Percentiles rank a stretch among this genome's conserved stretches.
These are phyloP conservation scores for Mellilla xanthometata DNA, from an alignment of 2,888 invertebrate species.

Conservation along the genomic window DNA sequence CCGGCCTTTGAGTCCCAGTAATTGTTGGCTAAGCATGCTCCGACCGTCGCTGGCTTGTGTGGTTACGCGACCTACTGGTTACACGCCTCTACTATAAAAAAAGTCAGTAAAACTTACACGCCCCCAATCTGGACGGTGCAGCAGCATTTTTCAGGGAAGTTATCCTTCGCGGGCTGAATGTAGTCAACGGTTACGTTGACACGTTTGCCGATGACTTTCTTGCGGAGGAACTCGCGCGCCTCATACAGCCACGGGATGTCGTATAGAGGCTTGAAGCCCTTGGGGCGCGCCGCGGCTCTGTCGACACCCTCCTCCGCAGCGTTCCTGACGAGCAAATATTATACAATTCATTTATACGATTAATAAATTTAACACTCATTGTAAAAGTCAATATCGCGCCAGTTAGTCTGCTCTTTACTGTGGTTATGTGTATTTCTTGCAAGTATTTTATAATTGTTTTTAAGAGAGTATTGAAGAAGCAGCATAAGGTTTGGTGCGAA, in stretches of 20 bases:
- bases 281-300: constrained; percentile 86
- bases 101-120: constrained; percentile 55
- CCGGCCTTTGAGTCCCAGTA: too few relatives aligned
- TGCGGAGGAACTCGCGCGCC: constrained; percentile 97
- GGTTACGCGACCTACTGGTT: too few relatives aligned
- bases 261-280: constrained; percentile 94
- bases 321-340: constrained; percentile 51
- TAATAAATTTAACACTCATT: too few relatives aligned
- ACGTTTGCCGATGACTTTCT: constrained; percentile 97
- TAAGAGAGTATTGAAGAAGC: too few relatives aligned
- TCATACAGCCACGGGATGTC: constrained; percentile 99
- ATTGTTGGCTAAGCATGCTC: too few relatives aligned
- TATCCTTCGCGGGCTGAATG: constrained; percentile 96
- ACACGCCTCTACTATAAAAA: too few relatives aligned
- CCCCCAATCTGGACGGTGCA: constrained; percentile 93
- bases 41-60: too few relatives aligned
- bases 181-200: constrained; percentile 97
- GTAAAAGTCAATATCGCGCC: too few relatives aligned
- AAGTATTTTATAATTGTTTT: too few relatives aligned
- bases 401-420: too few relatives aligned
- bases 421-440: too few relatives aligned
- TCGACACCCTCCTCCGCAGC: constrained; percentile 84
- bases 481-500: too few relatives aligned
- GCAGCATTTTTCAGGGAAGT: constrained; percentile 97
- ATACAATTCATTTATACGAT: background rate